Base-by-base conservation (phyloP, 2,888 invertebrate species). In the Pyrochroa serraticornis region DNA sequence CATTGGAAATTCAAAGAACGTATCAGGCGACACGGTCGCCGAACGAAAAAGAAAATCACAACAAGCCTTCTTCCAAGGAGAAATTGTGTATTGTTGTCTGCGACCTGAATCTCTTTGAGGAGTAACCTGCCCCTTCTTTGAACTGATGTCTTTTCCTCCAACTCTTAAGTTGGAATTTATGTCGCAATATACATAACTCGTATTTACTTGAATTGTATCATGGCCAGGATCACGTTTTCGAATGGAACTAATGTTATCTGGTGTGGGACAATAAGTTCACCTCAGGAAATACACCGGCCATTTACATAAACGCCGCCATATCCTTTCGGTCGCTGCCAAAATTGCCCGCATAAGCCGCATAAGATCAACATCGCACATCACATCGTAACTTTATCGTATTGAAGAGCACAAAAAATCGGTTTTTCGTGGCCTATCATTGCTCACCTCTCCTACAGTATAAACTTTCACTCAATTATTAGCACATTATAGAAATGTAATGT, bases 71-170 rank as follows among this genome's bases (percentile, higher is more conserved):
- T 64, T 63, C 62, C 60, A 62, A 54, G 38, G 66, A 66, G 65
- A 71, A 74, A 75, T 75, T 71, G 74, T 60, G 61, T 73, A 73
- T 73, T 73, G 75, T 75, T 72, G 75, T 69, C 70, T 70, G 65
- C 66, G 71, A 73, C 71, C 72, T 60, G 66, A 65, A 72, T 73
- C 72, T 69, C 70, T 73, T 72, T 70, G 72, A 71, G 49, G 52
- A 45, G 51, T 60, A 53, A 57, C 60, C 60, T 55, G 46, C 58
- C 59, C 62, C 58, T 59, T 59, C 60, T 58, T 62, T 59, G 65
- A 68, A 67, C 62, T 64, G 65, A 69, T 70, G 68, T 70, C 68
- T 66, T 67, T 65, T 63, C 63, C 66, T 66, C 57, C 53, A 63
- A 62, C 68, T 69, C 64, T 67, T 66, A 63, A 58, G 64, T 64